phyloP scores from a whole-genome alignment of 2,797 vertebrate genomes.

The Acrocephalus scirpaceus region DNA sequence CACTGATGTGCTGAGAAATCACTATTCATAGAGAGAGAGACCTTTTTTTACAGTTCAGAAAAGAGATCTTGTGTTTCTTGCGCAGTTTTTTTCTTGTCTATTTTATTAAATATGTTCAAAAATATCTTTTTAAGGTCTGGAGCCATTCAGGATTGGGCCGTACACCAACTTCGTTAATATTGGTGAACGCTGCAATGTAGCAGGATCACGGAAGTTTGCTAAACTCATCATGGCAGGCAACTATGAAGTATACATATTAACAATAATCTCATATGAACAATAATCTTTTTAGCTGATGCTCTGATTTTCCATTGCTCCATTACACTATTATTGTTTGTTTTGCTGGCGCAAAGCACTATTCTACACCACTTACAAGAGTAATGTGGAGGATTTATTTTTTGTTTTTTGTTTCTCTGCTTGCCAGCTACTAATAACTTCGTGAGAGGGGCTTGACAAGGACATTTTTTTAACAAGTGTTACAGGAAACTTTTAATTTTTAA shows the following conservation, averaged over 20 bases:
- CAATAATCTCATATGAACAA: neutral
- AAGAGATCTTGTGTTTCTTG: neutral
- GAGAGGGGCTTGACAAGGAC: neutral
- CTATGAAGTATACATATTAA: constrained; percentile 84
- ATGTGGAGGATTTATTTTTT: neutral
- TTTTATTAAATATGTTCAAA: neutral
- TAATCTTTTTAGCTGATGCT: neutral
- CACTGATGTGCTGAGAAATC: neutral
- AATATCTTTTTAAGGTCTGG: constrained; percentile 83
- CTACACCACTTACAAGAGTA: neutral
- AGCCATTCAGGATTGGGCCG: constrained; percentile 91
- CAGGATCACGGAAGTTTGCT: constrained; percentile 93
- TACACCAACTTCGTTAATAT: constrained; percentile 98
- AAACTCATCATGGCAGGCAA: constrained; percentile 91
- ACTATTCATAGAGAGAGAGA: neutral
- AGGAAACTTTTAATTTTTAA: neutral
- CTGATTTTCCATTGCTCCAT: neutral
- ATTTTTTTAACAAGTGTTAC: neutral
- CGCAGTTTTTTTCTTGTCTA: neutral
- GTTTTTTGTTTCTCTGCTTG: neutral
- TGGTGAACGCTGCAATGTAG: constrained; percentile 95
- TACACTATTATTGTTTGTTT: neutral
- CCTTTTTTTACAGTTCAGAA: neutral
- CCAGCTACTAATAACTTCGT: neutral
- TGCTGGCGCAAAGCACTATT: neutral